A percentile compares a stretch with the other conserved stretches of the same genome.
phyloP scores from a whole-genome alignment of 2,797 vertebrate genomes.

The Otolemur crassicaudatus region DNA sequence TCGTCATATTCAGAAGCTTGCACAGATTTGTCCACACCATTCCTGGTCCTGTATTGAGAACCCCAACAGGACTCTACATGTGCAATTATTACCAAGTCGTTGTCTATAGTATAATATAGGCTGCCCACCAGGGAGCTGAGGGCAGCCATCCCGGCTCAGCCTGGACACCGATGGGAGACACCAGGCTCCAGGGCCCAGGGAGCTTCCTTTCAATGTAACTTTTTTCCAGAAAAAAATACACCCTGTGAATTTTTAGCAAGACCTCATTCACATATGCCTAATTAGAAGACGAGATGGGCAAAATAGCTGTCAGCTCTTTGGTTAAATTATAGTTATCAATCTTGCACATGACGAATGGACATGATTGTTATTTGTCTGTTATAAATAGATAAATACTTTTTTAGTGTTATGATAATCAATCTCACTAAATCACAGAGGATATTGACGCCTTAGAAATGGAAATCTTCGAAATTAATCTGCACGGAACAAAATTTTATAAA shows the following conservation, averaged over 20 bases:
- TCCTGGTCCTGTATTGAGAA: not conserved
- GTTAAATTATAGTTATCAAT: conserved; percentile 32
- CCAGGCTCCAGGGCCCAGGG: not conserved
- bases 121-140: not conserved
- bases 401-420: not conserved
- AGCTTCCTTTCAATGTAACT: not conserved
- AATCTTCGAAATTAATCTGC: conserved; percentile 4
- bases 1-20: not conserved
- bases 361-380: not conserved
- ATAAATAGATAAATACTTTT: not conserved
- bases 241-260: not conserved
- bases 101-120: not conserved
- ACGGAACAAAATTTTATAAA: not conserved
- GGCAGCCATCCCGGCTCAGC: not conserved
- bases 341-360: not conserved
- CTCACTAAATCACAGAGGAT: conserved; percentile 35
- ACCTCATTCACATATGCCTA: not conserved
- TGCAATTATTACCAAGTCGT: not conserved
- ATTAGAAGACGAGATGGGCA: not conserved
- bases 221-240: not conserved
- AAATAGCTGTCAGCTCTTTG: conserved; percentile 23
- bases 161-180: not conserved
- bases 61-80: not conserved
- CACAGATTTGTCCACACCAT: not conserved
- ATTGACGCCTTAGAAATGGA: not conserved